Base-by-base conservation (phyloP, 2,113 vertebrate genomes). In the Symphodus melops region DNA sequence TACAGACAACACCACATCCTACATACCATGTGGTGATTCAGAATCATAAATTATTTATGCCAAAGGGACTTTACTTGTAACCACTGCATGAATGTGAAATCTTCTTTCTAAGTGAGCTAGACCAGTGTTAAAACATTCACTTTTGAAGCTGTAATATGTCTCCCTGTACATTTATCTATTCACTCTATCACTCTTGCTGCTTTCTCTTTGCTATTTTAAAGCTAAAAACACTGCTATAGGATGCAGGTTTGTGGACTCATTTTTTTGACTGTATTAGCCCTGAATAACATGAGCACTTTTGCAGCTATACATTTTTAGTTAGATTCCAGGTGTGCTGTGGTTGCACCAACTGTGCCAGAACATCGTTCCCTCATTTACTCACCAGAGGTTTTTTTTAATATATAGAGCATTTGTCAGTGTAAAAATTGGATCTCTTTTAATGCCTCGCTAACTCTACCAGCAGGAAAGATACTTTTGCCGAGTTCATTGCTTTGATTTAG, bases 401-500 rank as follows among this genome's bases (percentile, higher is more conserved):
- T n/a, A n/a, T n/a, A n/a, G n/a, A n/a, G n/a, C n/a, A n/a, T 25
- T 25, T 25, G 4, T 25, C 25, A 25, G 25, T 25, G 25, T 25
- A 25, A 25, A 25, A 2, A 25, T 25, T 2, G 25, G 25, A 25
- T 44, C 6, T 1, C 8, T 16, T 28, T 54, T 21, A 9, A 33
- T 68, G 55, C 44, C 3, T 25, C 12, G 12, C 2, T 44, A 4
- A 5, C 16, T 68, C 10, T 36, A 1, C n/a, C n/a, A 57, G 2
- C 39, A 55, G 56, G 21, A 60, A 17, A 52, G 11, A 52, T 12
- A 14, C 16, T 61, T 23, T 33, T 41, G 28, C 25, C 25, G 53
- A 67, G 25, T 79, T 75, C 76, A 62, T 53, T 52, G 57, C 64
- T 80, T 17, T 68, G 37, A 58, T 78, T 85, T 61, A 3, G 2